Base-by-base conservation (phyloP, 2,797 vertebrate species). In the Gambusia yucatana region DNA sequence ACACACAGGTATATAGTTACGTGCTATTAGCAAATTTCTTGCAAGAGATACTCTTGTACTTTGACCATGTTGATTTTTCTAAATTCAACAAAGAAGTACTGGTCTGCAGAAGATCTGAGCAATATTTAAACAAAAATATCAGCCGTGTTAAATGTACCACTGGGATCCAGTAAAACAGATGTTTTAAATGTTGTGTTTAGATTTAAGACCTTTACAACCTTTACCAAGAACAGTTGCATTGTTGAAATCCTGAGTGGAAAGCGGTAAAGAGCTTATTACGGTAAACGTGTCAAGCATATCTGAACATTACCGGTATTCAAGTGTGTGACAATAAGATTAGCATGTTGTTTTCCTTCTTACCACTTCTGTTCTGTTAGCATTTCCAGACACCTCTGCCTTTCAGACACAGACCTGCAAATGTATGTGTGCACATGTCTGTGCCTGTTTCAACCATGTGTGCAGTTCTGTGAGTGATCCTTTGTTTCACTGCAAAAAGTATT, bases 401-500 rank as follows among this genome's bases (percentile, higher is more conserved):
- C 50, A 44, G 25, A 65, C 74, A 76, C 84, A 83, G 86, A 91
- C 79, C 82, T 91, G 82, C 73, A 47, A 44, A 71, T 70, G 11
- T 80, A 77, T 91, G 78, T 82, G 33, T 82, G 84, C 87, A 76
- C 55, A 75, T 69, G 67, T 36, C n/a, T 48, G 36, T 36, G 52
- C 22, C n/a, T 65, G 67, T 33, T 80, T 76, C 52, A 36, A 72
- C 39, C 73, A 63, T 55, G 67, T 67, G 46, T 78, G 77, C 16
- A 22, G 61, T 3, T 46, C 50, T 85, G 80, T 89, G 78, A 72
- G 75, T 78, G 61, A 84, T 78, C 65, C 33, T 22, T 78, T 65
- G 82, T 73, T 86, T 72, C 81, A 61, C 75, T 90, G 84, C 84
- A 86, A 88, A 88, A 84, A 87, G 79, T 88, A 86, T 91, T 86